phyloP scores from a whole-genome alignment of 2,888 invertebrate genomes.

The Caradrina kadenii region DNA sequence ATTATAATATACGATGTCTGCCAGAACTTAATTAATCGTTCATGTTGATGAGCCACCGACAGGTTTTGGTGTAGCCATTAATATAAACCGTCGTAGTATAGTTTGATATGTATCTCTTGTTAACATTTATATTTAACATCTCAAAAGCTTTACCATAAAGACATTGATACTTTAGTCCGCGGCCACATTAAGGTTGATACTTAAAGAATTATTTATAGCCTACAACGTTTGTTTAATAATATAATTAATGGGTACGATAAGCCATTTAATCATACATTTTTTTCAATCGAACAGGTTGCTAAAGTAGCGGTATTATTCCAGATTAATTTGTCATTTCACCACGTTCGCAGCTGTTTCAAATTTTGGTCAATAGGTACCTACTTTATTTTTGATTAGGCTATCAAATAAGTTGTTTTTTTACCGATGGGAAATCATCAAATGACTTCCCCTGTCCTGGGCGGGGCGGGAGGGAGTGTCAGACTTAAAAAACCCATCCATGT shows the following conservation, averaged over 20 bases:
- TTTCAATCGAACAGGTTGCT: no score
- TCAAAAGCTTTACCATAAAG: slow-evolving; percentile 12
- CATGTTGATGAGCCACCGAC: slow-evolving; percentile 39
- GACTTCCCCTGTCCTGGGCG: no score
- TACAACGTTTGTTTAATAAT: neutral
- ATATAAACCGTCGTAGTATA: slow-evolving; percentile 33
- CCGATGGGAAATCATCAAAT: no score
- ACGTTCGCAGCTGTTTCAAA: no score
- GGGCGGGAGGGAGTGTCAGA: no score
- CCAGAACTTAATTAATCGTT: slow-evolving; percentile 38
- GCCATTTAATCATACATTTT: no score
- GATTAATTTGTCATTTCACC: neutral
- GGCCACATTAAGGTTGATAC: neutral
- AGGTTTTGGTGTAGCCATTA: slow-evolving; percentile 48
- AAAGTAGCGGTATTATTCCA: neutral
- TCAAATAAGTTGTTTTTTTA: no score
- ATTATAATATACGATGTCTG: slow-evolving; percentile 43
- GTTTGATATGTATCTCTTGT: slow-evolving; percentile 41
- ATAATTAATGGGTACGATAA: neutral
- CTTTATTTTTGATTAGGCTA: no score
- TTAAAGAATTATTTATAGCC: slow-evolving; percentile 15
- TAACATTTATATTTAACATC: slow-evolving; percentile 3
- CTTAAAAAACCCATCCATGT: no score
- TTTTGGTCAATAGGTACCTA: no score
- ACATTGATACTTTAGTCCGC: neutral